Conservation (phyloP, 2,113 vertebrate species). For the Trogon melanurus region DNA sequence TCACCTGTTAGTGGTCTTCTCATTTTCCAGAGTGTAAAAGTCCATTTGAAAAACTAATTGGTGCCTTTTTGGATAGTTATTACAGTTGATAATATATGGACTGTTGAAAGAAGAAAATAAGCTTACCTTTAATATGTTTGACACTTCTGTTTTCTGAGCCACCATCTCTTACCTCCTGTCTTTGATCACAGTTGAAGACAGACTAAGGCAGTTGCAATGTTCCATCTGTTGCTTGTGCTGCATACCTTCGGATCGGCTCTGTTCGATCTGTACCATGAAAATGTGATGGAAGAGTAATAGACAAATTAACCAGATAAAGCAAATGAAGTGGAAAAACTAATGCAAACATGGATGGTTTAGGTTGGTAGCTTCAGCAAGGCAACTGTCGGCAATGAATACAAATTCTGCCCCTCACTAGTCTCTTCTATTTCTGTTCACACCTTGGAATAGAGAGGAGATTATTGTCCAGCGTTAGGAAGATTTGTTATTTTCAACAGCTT, state of each 20-base stretch:
- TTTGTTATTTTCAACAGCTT: neutral
- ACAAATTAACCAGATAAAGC: neutral
- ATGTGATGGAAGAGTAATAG: neutral
- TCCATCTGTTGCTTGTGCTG: neutral
- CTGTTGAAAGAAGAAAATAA: neutral
- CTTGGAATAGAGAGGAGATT: neutral
- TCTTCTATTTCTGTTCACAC: neutral
- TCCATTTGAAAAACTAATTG: neutral
- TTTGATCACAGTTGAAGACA: neutral
- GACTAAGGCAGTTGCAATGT: neutral
- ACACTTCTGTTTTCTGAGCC: fast-evolving
- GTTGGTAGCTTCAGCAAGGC: neutral
- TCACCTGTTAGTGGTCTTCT: neutral
- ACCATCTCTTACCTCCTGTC: neutral
- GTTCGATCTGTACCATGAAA: neutral
- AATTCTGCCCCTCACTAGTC: neutral
- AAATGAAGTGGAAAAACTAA: neutral
- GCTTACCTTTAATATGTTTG: neutral
- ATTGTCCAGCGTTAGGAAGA: neutral
- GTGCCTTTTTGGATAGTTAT: neutral
- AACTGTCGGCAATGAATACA: neutral
- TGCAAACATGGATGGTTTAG: neutral
- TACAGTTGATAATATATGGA: neutral
- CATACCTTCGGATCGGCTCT: neutral
- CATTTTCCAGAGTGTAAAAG: neutral